These are phyloP conservation scores for Eilema caniola DNA, from an alignment of 2,888 invertebrate species.

Conservation along the genomic window DNA sequence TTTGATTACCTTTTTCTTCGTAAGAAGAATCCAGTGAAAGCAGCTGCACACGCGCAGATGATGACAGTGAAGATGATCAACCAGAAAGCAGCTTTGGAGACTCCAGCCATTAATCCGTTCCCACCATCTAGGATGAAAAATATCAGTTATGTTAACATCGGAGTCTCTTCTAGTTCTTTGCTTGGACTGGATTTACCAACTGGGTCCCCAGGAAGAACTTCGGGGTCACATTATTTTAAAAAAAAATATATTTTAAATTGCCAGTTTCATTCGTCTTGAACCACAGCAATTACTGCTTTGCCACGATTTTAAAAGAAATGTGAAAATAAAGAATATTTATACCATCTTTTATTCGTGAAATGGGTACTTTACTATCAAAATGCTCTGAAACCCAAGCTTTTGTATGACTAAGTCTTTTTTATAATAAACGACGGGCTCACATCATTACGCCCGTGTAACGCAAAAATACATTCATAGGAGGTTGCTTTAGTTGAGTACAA, in stretches of 20 bases:
- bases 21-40: slow-evolving; percentile 69
- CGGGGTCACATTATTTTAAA: too few relatives aligned
- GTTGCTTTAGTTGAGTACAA: slow-evolving; percentile 12
- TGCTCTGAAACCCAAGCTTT: slow-evolving; percentile 32
- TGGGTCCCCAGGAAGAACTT: too few relatives aligned
- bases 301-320: slow-evolving; percentile 9
- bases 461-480: slow-evolving; percentile 34
- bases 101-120: slow-evolving; percentile 73
- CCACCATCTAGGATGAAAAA: slow-evolving; percentile 67
- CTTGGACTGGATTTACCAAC: too few relatives aligned
- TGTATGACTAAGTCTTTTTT: slow-evolving; percentile 32
- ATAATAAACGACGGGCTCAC: slow-evolving; percentile 29
- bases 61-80: slow-evolving; percentile 70
- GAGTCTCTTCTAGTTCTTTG: neutral
- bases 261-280: slow-evolving; percentile 9
- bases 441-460: slow-evolving; percentile 37
- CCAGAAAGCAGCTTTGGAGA: slow-evolving; percentile 78
- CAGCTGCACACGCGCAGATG: slow-evolving; percentile 66
- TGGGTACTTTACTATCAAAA: slow-evolving; percentile 24
- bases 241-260: slow-evolving; percentile 4
- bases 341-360: slow-evolving; percentile 1
- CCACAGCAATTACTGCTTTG: slow-evolving; percentile 17
- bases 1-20: slow-evolving; percentile 70
- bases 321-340: slow-evolving; percentile 5
- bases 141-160: neutral